Evolutionary conservation across 2,113 vertebrate species (phyloP), one percentile per base, ranked within the genome.

Genomic region (Hyla sarda): DNA sequence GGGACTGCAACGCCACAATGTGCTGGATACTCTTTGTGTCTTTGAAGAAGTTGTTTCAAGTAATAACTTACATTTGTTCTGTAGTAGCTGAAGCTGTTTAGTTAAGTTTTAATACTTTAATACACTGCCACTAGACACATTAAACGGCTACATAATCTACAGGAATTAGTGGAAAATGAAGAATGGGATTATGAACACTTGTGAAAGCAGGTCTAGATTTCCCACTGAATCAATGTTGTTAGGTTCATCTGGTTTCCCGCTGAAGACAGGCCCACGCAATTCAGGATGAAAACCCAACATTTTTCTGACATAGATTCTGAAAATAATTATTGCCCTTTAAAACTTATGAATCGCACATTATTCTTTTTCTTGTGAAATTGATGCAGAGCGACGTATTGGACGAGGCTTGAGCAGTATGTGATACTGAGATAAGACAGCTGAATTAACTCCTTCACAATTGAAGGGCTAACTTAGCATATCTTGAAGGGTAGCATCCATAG

Each of bases 301-400:
- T 90, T 92, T 89, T 58, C 87, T 85, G 25, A 84, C 67, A 60
- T 17, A 48, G 28, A 32, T 87, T 87, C 4, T 88, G 80, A 90
- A 89, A 89, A 85, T 81, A 60, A 90, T 87, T 87, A 75, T 60
- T 88, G 10, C 8, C 30, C 45, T 84, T 88, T 88, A 1, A 83
- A 80, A 82, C 0, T 13, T 58, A 69, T 34, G 13, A 73, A 83
- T 86, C 30, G 45, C 75, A 83, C 17, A 73, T 30, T 65, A 34
- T 71, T 88, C 78, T 89, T 88, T 82, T 74, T 65, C 83, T 74
- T 60, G 9, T 82, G 77, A 83, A 83, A 89, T 65, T 3, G 82
- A 72, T 25, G 11, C 16, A 87, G 37, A 6, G 21, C 30, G n/a
- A 86, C 50, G 87, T 87, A 83, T 14, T 89, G 72, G 48, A 88